Conservation (phyloP, 2,888 invertebrate genomes). For the Clostera curtula region DNA sequence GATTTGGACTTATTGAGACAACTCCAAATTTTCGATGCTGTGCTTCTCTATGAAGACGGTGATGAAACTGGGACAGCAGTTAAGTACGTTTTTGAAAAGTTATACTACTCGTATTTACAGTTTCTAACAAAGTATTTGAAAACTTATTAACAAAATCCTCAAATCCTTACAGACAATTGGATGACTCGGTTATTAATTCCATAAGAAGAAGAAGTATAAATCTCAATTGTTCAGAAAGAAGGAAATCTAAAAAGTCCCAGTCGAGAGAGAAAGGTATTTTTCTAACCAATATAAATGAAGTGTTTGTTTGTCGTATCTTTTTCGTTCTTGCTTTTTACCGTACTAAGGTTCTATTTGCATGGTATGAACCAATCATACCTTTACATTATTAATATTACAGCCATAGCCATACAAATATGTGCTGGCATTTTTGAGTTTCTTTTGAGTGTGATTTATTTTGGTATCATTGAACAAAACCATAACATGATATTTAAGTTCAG, state of each 20-base stretch:
- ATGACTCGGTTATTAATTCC: constrained; percentile 82
- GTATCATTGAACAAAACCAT: no score
- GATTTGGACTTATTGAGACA: constrained; percentile 95
- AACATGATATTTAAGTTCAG: no score
- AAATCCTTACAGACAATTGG: constrained; percentile 78
- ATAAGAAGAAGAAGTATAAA: constrained; percentile 73
- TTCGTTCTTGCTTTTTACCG: constrained; percentile 7
- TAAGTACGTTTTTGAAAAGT: constrained; percentile 44
- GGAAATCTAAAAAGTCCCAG: constrained; percentile 79
- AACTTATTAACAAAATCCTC: no score
- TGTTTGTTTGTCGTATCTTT: constrained; percentile 11
- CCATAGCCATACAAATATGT: no score
- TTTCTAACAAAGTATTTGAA: no score
- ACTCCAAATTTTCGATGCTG: constrained; percentile 96
- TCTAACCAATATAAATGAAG: neutral
- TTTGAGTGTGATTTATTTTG: no score
- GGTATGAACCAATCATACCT: constrained; percentile 18
- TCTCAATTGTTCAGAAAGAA: constrained; percentile 76
- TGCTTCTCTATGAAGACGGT: constrained; percentile 91
- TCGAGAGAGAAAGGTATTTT: constrained; percentile 82
- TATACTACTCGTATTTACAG: no score
- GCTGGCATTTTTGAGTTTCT: no score
- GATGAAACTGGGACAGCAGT: constrained; percentile 76
- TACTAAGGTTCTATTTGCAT: constrained; percentile 15
- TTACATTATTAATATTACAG: neutral